Base-by-base conservation (phyloP, 2,888 invertebrate genomes). In the Iphiclides podalirius region DNA sequence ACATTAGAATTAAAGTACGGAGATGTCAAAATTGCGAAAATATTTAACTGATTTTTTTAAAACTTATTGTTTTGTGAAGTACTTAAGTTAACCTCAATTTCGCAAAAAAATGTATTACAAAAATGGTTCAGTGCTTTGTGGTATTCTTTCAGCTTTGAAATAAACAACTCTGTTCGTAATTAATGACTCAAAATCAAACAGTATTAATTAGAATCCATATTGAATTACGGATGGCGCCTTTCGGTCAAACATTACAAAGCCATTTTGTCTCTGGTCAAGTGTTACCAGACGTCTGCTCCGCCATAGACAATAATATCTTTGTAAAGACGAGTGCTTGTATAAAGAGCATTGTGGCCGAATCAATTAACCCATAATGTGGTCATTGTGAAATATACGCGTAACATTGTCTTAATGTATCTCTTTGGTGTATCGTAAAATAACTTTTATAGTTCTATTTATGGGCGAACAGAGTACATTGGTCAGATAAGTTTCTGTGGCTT, bases 191-290 rank as follows among this genome's bases (percentile, higher is more conserved):
- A 68, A 70, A 67, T 67, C 66, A 66, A 66, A 64, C 59, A 55
- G 58, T 58, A 66, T 65, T 67, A 70, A 67, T 69, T 69, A 67
- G 65, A 65, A 64, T 63, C 58, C 61, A 66, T 75, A 79, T 81
- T 76, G 67, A 78, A 77, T 87, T 85, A 84, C 87, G 70, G 73
- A 75, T 84, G 87, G 87, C 87, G 87, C 87, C 87, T 84, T 67
- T 71, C 73, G 71, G 72, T 63, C 70, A 70, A 70, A 72, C 72
- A 72, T 73, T 74, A 87, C 86, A 87, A 87, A 87, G 87, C 67
- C 86, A 87, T 87, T 87, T 87, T 87, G 87, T 87, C 86, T 86
- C 75, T 80, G 79, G 75, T 84, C 85, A 79, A 86, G 86, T 86
- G 85, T 83, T 82, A 74, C 76, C 86, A 87, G 86, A 84, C 87